Evolutionary conservation across 2,888 invertebrate genomes (phyloP), one percentile per base, ranked within the genome.

Genomic region (Amiota communis): DNA sequence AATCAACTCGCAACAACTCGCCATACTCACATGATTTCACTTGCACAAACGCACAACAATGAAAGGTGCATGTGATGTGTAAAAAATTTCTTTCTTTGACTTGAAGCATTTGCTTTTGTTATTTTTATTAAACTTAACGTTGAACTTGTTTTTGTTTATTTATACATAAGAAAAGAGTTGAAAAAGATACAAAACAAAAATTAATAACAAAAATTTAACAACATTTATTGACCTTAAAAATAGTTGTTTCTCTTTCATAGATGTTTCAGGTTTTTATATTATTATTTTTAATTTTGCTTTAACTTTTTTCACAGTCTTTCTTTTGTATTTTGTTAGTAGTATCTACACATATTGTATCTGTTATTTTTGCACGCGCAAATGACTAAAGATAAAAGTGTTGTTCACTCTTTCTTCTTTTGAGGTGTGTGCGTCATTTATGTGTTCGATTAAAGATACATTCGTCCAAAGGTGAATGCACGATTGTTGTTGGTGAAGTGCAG

Each of bases 141-240:
- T 51, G 46, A 71, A 71, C 64, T 71, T 71, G 51, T 63, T 71
- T 71, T 64, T 15, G 9, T 51, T 63, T 70, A 20, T 48, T 15
- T 48, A 56, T 63, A 13, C 59, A 61, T 17, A 71, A 51, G 15
- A 36, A 71, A n/a, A 13, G 4, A 59, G 17, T 47, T 0, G 9
- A 70, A 47, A 69, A 17, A n/a, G 36, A 57, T 15, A 36, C 53
- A 51, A 23, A n/a, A n/a, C 13, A 51, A 49, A 69, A 20, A 20
- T n/a, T 20, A 20, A 48, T 10, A 56, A 20, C 49, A 71, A 71
- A 63, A 13, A 36, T 12, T 36, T 46, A 53, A 20, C 46, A 71
- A 61, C 71, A 71, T 64, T 71, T 71, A 71, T 71, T 64, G 51
- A 70, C 53, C 63, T 63, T 51, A 71, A 71, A 64, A 46, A 48